A percentile compares a stretch with the other conserved stretches of the same genome.
These are phyloP conservation scores for Epicauta chinensis DNA, from an alignment of 1,140 invertebrate species.

Conservation along the genomic window DNA sequence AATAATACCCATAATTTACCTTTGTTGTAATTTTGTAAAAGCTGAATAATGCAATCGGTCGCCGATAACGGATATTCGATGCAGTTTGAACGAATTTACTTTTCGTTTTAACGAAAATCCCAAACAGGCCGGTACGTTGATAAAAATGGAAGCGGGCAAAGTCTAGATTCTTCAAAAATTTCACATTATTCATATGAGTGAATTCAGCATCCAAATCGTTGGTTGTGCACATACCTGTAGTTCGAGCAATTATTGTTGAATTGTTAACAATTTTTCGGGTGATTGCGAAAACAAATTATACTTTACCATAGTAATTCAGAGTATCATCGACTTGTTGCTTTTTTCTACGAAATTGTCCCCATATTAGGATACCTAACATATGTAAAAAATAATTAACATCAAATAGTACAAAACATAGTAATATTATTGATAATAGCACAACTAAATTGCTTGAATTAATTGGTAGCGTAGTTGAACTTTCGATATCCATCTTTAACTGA, in stretches of 20 bases:
- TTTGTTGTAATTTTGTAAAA: constrained; percentile 67
- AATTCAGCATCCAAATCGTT: constrained; percentile 76
- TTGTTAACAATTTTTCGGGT: no score
- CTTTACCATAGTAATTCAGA: no score
- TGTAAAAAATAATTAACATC: constrained; percentile 1
- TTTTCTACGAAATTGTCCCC: no score
- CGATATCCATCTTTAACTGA: neutral
- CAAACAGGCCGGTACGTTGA: constrained; percentile 60
- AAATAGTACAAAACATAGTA: neutral
- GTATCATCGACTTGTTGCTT: no score
- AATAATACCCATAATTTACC: no score
- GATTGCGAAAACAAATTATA: no score
- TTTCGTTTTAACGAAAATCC: constrained; percentile 50
- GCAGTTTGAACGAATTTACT: constrained; percentile 66
- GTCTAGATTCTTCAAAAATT: constrained; percentile 74
- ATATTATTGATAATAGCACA: neutral
- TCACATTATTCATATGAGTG: constrained; percentile 80
- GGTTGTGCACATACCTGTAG: constrained; percentile 69
- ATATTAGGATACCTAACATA: constrained; percentile 22
- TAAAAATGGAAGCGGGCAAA: constrained; percentile 78
- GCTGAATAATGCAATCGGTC: constrained; percentile 66
- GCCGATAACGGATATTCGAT: constrained; percentile 68
- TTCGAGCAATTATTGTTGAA: no score
- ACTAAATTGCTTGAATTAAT: neutral
- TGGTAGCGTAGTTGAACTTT: neutral